A percentile compares a stretch with the other conserved stretches of the same genome.
Evolutionary conservation across 2,888 invertebrate genomes (phyloP).

Genomic region (Hydrotaea cyrtoneurina): DNA sequence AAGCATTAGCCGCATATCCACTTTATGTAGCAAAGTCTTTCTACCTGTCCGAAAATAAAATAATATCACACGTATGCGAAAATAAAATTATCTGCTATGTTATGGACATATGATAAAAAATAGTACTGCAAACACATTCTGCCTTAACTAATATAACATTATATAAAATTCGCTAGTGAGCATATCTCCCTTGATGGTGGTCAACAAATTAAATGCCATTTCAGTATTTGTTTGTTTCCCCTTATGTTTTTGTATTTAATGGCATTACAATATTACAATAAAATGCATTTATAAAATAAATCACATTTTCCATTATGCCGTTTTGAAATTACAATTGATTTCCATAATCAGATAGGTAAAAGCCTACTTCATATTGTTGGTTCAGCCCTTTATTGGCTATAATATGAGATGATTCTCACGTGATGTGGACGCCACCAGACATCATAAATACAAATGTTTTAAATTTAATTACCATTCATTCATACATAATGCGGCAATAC

Average conservation of each 20-base stretch:
- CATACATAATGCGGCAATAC: not conserved
- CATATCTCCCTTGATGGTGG: no score
- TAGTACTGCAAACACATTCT: no score
- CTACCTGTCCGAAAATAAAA: no score
- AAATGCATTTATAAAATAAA: not conserved
- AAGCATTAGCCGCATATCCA: no score
- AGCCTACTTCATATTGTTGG: not conserved
- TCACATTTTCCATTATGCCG: not conserved
- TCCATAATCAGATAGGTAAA: not conserved
- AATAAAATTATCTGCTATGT: no score
- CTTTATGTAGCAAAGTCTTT: no score
- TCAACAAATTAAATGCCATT: not conserved
- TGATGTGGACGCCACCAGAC: not conserved
- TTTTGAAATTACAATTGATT: not conserved
- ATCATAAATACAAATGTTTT: not conserved
- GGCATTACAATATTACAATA: not conserved
- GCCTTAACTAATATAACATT: no score
- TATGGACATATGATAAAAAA: no score
- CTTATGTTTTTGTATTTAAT: not conserved
- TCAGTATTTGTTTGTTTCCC: not conserved
- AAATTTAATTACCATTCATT: conserved; percentile 10
- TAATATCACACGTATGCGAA: no score
- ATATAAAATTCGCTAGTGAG: no score
- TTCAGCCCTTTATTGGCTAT: not conserved
- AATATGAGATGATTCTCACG: not conserved